phyloP scores from a whole-genome alignment of 2,888 invertebrate species.

The Graphium colonna region DNA sequence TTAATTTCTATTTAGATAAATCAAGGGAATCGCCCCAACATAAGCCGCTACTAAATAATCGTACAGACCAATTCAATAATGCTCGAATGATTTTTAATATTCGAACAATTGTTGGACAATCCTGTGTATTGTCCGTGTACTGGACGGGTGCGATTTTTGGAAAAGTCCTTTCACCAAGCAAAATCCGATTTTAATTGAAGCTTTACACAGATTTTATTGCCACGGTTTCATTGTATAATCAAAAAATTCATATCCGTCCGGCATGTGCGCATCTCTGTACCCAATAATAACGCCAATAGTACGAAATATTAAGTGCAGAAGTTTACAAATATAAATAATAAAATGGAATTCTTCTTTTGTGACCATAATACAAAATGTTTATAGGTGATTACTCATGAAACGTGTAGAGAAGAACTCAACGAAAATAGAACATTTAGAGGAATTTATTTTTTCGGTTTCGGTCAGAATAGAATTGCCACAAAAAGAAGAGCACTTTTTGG shows the following conservation, averaged over 20 bases:
- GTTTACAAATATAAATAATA: too few relatives aligned
- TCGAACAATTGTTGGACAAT: slow-evolving; percentile 48
- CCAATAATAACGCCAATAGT: slow-evolving; percentile 23
- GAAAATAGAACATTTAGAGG: too few relatives aligned
- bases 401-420: too few relatives aligned
- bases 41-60: slow-evolving; percentile 44
- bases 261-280: slow-evolving; percentile 19
- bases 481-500: too few relatives aligned
- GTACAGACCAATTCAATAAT: slow-evolving; percentile 70
- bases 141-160: slow-evolving; percentile 52
- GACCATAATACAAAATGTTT: too few relatives aligned
- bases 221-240: slow-evolving; percentile 1
- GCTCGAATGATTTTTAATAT: slow-evolving; percentile 75
- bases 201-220: slow-evolving; percentile 28
- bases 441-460: too few relatives aligned
- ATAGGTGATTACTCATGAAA: too few relatives aligned
- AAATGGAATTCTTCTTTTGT: too few relatives aligned
- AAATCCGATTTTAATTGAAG: slow-evolving; percentile 25
- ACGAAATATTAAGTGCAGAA: too few relatives aligned
- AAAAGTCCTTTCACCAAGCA: slow-evolving; percentile 24
- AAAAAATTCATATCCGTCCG: slow-evolving; percentile 13
- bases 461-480: too few relatives aligned
- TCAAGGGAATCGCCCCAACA: slow-evolving; percentile 33
- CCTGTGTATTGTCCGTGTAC: slow-evolving; percentile 53
- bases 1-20: too few relatives aligned